Conservation (phyloP, 2,113 vertebrate species). For the Urocolius indicus region DNA sequence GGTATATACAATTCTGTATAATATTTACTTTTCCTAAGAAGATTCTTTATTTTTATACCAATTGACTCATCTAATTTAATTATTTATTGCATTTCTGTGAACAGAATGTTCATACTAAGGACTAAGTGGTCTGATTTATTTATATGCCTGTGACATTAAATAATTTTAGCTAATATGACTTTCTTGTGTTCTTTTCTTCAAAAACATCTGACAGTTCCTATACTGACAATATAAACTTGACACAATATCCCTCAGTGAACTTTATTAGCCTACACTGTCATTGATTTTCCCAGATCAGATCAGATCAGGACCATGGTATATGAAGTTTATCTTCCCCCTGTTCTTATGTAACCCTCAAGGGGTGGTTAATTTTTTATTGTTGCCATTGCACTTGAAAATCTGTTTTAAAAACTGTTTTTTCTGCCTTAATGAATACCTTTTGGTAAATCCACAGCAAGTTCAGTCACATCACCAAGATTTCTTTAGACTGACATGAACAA, state of each 20-base stretch:
- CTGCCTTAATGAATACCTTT: neutral
- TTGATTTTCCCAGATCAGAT: neutral
- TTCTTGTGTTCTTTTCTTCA: constrained; percentile 9
- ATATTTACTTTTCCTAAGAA: constrained; percentile 68
- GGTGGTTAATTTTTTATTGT: fast-evolving
- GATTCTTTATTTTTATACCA: constrained; percentile 72
- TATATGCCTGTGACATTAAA: constrained; percentile 77
- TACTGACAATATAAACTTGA: neutral
- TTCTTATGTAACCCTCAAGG: neutral
- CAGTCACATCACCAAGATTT: neutral
- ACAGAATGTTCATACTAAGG: constrained; percentile 59
- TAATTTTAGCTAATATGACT: neutral
- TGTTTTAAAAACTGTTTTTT: neutral
- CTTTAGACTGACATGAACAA: neutral
- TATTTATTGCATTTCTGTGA: constrained; percentile 81
- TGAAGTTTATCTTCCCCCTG: neutral
- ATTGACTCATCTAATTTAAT: constrained; percentile 77
- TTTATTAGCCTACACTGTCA: neutral
- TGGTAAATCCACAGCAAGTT: neutral
- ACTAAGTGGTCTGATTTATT: constrained; percentile 74
- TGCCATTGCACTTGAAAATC: neutral
- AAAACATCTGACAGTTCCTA: neutral
- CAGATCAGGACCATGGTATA: neutral
- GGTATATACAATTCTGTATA: constrained; percentile 56
- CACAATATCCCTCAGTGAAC: neutral